Evolutionary conservation across 2,113 vertebrate species (phyloP), one percentile per base, ranked within the genome.

Genomic region (Gila orcuttii): DNA sequence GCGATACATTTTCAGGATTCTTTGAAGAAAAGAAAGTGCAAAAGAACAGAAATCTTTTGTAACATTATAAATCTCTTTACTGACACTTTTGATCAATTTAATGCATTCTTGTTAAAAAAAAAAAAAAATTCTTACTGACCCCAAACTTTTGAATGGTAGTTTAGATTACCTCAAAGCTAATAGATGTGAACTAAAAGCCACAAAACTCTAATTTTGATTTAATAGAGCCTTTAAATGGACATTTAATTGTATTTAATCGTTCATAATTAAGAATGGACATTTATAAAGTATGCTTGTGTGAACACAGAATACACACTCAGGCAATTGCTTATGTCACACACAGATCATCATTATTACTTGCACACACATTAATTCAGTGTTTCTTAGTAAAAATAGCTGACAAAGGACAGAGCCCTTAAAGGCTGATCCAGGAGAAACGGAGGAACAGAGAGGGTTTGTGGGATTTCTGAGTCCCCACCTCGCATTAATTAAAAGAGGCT

Each of bases 401-500:
- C 90, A 88, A 79, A 80, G 85, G 79, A 69, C 28, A 74, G 47
- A 68, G 52, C 60, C 77, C 80, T 71, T 68, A 45, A 77, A 60
- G 60, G 57, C 83, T 76, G 55, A 66, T 79, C 88, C 76, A 60
- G 68, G 39, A 82, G 87, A 86, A 57, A 88, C 57, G 55, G 71
- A 66, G 66, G 81, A 85, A 88, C n/a, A 28, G 80, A 87, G 68
- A 86, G 57, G 59, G 45, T 11, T 15, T 86, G 76, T 81, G 80
- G 55, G 73, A 78, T 45, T 85, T 73, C 71, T 45, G 87, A 15
- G 68, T 73, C 74, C 86, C 84, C 84, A 87, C 55, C 86, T 90
- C 85, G 77, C 83, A 87, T 87, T 91, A 90, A 89, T 90, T 89
- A 91, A 76, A 91, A 86, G 84, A 76, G 82, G 86, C 25, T 82